Conservation (phyloP, 1,140 invertebrate genomes). For the Chrysomallon squamiferum region DNA sequence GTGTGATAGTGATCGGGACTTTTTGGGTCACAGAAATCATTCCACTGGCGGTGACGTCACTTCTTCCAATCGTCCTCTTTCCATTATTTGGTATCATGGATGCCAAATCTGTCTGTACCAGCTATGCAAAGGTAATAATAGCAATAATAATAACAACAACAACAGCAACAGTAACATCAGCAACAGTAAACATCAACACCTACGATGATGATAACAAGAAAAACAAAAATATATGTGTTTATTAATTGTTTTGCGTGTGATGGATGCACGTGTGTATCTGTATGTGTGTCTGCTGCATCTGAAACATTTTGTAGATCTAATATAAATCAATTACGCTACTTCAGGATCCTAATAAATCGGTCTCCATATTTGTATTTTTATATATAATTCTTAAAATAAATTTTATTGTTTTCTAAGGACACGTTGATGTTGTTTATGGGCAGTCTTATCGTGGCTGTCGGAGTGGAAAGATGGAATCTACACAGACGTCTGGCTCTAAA, state of each 20-base stretch:
- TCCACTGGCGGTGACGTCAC: constrained; percentile 64
- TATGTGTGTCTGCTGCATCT: no score
- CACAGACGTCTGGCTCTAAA: constrained; percentile 85
- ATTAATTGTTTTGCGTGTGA: no score
- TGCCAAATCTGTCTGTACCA: constrained; percentile 47
- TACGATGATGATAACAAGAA: no score
- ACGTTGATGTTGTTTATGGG: constrained; percentile 84
- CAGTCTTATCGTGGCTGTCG: constrained; percentile 80
- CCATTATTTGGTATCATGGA: constrained; percentile 62
- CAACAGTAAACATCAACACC: no score
- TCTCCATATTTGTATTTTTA: no score
- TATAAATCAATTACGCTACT: no score
- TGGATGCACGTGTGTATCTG: no score
- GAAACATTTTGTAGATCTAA: no score
- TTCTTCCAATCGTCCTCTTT: constrained; percentile 65
- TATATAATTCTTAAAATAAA: no score
- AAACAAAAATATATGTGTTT: no score
- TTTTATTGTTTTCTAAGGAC: constrained; percentile 64
- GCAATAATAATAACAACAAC: neutral
- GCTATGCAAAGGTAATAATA: constrained; percentile 57
- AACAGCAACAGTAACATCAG: no score
- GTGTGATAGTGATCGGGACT: constrained; percentile 52
- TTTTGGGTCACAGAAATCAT: constrained; percentile 65
- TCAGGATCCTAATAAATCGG: no score
- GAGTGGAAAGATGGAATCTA: constrained; percentile 84